Percentiles rank a stretch among this genome's conserved stretches.
These are phyloP conservation scores for Trematocara variabile DNA, from an alignment of 2,113 vertebrate genomes.

Conservation along the genomic window DNA sequence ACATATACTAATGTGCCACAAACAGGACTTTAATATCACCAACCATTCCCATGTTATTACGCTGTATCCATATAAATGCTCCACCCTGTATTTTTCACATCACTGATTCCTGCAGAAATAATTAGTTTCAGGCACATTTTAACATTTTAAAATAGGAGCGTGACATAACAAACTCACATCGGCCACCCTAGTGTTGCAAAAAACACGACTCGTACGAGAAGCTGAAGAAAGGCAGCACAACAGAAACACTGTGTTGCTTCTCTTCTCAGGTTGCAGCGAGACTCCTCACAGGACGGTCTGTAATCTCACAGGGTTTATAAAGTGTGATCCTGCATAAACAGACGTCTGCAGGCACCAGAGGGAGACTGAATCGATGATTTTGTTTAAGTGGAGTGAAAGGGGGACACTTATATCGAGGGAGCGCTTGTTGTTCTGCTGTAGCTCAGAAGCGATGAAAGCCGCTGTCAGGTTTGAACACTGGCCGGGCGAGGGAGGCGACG, in stretches of 20 bases:
- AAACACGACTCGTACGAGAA: not conserved
- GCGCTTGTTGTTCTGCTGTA: constrained; percentile 6
- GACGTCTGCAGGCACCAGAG: not conserved
- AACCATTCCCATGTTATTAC: too few species aligned
- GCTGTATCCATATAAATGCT: too few species aligned
- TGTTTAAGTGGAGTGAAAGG: not conserved
- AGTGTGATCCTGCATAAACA: constrained; percentile 34
- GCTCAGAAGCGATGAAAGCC: constrained; percentile 41
- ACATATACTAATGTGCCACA: too few species aligned
- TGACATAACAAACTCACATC: not conserved
- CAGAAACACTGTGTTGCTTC: not conserved
- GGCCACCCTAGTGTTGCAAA: too few species aligned
- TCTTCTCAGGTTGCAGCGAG: not conserved
- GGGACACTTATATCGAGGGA: not conserved
- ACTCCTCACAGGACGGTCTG: not conserved
- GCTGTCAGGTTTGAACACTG: not conserved
- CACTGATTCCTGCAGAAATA: not conserved
- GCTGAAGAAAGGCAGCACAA: not conserved
- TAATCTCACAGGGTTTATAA: constrained; percentile 22
- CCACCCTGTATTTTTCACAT: not conserved
- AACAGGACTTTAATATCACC: too few species aligned
- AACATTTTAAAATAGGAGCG: not conserved
- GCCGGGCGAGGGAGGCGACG: not conserved
- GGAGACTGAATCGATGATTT: not conserved
- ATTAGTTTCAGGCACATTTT: not conserved